Conservation (phyloP, 2,113 vertebrate species). For the Oreotragus oreotragus region DNA sequence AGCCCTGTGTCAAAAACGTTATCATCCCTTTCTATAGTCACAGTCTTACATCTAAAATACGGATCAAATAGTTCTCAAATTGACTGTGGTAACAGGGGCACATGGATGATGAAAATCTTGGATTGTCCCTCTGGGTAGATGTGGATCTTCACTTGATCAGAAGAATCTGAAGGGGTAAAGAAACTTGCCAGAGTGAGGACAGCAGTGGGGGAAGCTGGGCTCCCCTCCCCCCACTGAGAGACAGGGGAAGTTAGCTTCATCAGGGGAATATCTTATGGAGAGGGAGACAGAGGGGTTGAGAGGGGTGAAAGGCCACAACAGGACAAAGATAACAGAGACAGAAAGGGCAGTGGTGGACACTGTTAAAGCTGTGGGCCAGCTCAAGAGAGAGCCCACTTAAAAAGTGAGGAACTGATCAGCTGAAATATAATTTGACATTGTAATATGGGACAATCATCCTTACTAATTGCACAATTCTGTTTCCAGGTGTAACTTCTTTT, state of each 20-base stretch:
- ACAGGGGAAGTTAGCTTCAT: neutral
- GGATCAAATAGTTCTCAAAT: neutral
- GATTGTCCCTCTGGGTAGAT: neutral
- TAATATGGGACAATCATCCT: neutral
- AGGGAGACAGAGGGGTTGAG: neutral
- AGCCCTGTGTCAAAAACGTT: neutral
- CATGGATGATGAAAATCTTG: neutral
- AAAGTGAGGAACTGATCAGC: neutral
- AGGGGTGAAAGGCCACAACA: neutral
- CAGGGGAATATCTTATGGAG: neutral
- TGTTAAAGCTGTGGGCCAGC: neutral
- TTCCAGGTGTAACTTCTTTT: neutral
- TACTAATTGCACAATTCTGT: neutral
- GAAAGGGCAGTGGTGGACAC: neutral
- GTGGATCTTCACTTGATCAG: neutral
- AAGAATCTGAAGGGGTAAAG: neutral
- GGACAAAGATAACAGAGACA: neutral
- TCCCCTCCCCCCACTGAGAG: accelerated
- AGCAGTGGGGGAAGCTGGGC: neutral
- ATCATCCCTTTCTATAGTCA: neutral
- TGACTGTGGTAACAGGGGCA: neutral
- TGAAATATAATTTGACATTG: neutral
- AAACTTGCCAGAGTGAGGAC: neutral
- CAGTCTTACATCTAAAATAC: neutral
- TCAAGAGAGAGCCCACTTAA: neutral